phyloP scores from a whole-genome alignment of 1,140 invertebrate genomes.

The Nebria ingens region DNA sequence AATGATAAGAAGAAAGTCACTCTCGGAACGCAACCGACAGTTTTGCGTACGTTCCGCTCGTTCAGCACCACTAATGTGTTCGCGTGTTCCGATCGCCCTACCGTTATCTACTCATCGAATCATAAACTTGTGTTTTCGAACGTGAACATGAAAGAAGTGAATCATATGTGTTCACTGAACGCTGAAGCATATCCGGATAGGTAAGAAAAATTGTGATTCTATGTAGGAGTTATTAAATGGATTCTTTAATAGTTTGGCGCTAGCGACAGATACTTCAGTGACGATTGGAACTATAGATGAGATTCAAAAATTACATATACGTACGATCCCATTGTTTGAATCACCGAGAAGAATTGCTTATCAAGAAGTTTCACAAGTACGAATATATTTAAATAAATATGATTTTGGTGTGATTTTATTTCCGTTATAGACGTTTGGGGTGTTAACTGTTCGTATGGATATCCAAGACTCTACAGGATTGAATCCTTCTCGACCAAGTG shows the following conservation, averaged over 20 bases:
- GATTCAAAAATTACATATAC: conserved; percentile 95
- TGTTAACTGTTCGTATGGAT: conserved; percentile 84
- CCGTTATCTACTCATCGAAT: conserved; percentile 98
- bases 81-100: conserved; percentile 95
- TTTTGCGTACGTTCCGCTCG: conserved; percentile 81
- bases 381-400: no score
- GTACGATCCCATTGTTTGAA: conserved; percentile 89
- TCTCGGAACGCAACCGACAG: conserved; percentile 93
- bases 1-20: conserved; percentile 86
- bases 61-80: conserved; percentile 94
- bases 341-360: conserved; percentile 89
- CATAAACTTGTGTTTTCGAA: conserved; percentile 99
- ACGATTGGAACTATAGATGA: conserved; percentile 98
- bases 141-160: conserved; percentile 96
- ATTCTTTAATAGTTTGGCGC: conserved; percentile 60
- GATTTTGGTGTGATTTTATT: conserved; percentile 13
- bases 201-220: conserved; percentile 29
- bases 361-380: conserved; percentile 81
- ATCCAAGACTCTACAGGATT: conserved; percentile 61
- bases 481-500: conserved; percentile 58
- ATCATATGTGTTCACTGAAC: conserved; percentile 96
- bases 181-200: conserved; percentile 89
- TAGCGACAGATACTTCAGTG: conserved; percentile 87
- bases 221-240: neutral
- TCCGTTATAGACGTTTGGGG: conserved; percentile 73